These are phyloP conservation scores for Hapalemur alaotrensis DNA, from an alignment of 2,797 vertebrate species.

Conservation along the genomic window DNA sequence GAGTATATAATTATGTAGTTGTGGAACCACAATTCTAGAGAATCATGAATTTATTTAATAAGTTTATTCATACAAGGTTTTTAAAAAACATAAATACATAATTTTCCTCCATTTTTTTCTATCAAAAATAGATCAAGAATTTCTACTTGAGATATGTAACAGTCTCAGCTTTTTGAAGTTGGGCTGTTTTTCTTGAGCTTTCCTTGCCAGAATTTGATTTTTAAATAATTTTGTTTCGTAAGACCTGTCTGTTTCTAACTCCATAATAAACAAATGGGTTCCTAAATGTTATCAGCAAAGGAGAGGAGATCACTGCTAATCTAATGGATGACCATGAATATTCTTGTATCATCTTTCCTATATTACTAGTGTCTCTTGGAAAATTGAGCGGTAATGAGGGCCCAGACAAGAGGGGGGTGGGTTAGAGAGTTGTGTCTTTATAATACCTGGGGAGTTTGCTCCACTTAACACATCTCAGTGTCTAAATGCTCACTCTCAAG, in stretches of 20 bases:
- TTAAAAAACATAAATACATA: conserved; percentile 57
- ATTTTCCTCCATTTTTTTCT: conserved; percentile 27
- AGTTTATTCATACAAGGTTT: conserved; percentile 55
- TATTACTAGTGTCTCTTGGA: neutral
- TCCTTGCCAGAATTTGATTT: conserved; percentile 43
- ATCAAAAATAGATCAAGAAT: conserved; percentile 65
- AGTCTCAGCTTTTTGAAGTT: conserved; percentile 63
- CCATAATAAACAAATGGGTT: neutral
- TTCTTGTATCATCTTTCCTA: neutral
- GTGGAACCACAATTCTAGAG: conserved; percentile 15
- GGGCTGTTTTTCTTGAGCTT: conserved; percentile 41
- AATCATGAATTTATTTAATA: conserved; percentile 66
- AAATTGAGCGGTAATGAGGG: neutral
- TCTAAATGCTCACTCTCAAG: conserved; percentile 11
- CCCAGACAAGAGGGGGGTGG: neutral
- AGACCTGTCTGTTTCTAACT: conserved; percentile 35
- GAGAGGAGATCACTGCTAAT: neutral
- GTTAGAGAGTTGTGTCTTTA: neutral
- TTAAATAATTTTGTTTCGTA: neutral
- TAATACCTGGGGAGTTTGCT: neutral
- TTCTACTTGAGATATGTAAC: conserved; percentile 38
- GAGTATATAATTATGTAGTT: conserved; percentile 54
- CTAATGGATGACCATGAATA: neutral
- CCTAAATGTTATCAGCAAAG: neutral
- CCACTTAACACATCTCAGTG: neutral